These are phyloP conservation scores for Porites cylindrica DNA, from an alignment of 92 coral and sea anemone species.

Conservation along the genomic window DNA sequence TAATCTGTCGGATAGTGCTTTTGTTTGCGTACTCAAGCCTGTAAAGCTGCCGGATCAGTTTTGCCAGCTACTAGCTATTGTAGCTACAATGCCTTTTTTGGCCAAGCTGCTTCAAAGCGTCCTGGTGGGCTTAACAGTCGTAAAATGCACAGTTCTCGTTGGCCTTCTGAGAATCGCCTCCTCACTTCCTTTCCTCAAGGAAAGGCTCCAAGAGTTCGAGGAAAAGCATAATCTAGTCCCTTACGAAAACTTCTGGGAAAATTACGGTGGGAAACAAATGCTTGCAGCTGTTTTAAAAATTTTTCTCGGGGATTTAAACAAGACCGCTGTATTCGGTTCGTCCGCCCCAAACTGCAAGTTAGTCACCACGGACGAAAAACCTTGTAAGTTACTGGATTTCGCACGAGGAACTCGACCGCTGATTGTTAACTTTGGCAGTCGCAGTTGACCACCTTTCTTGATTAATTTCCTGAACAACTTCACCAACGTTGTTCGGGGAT, in stretches of 20 bases:
- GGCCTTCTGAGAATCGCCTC: slow-evolving; percentile 25
- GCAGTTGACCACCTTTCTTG: slow-evolving; percentile 83
- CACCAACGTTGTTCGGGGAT: slow-evolving; percentile 75
- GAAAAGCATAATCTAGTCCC: slow-evolving; percentile 32
- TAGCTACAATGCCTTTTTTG: not conserved
- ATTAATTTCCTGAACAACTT: slow-evolving; percentile 67
- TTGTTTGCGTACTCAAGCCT: not conserved
- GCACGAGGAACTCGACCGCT: slow-evolving; percentile 71
- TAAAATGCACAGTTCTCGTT: slow-evolving; percentile 1
- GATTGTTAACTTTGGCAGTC: slow-evolving; percentile 87
- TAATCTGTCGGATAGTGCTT: not conserved
- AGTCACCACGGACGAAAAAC: slow-evolving; percentile 56
- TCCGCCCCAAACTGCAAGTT: slow-evolving; percentile 78
- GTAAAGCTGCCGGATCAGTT: not conserved
- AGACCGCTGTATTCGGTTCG: slow-evolving; percentile 54
- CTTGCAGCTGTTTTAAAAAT: slow-evolving; percentile 19
- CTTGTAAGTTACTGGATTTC: slow-evolving; percentile 62
- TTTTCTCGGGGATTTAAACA: slow-evolving; percentile 19
- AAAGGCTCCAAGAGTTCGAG: slow-evolving; percentile 15
- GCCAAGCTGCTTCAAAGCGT: slow-evolving; percentile 15
- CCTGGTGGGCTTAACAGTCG: not conserved
- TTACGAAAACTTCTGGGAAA: slow-evolving; percentile 46
- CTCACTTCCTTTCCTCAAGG: slow-evolving; percentile 32
- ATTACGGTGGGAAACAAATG: slow-evolving; percentile 22
- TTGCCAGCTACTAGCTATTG: not conserved